Base-by-base conservation (phyloP, 2,888 invertebrate genomes). In the Mycalesis mineus region DNA sequence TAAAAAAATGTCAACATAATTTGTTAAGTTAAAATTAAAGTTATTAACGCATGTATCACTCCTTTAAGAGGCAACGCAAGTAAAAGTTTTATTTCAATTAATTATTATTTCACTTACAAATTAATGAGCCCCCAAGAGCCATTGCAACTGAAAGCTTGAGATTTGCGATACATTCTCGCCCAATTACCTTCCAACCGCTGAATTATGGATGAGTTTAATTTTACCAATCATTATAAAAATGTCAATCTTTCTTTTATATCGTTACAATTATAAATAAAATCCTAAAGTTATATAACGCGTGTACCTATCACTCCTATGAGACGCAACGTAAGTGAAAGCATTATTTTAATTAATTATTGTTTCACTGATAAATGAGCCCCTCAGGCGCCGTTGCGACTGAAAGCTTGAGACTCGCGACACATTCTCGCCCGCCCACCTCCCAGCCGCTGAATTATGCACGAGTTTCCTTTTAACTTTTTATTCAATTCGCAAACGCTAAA, bases 341-440 rank as follows among this genome's bases (percentile, higher is more conserved):
- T 78, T 78, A 80, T 81, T 81, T 81, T 75, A 85, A 85, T 86
- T 85, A 85, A 83, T 84, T 82, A 83, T 80, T 73, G 76, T 74
- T 75, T 76, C 75, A 76, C 71, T 82, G 81, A 85, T 73, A 80
- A 82, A 87, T 80, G 81, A 80, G 76, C 66, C 81, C 69, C 82
- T 65, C 62, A 79, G 78, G 82, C 70, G 76, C 73, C 75, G 74
- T 77, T 73, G 66, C 70, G 63, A 68, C 73, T 74, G 77, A 80
- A 83, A 85, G 81, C 78, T 77, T 70, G 74, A 77, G 81, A 82
- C 78, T 80, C 74, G 77, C 71, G 73, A 78, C 78, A 79, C 74
- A 77, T 76, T 68, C 72, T 70, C 68, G 65, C 72, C 71, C 77
- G 69, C 74, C 73, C 70, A 73, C 74, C 69, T 70, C 64, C 73